These are phyloP conservation scores for Melieria picta DNA, from an alignment of 2,888 invertebrate genomes.

Conservation along the genomic window DNA sequence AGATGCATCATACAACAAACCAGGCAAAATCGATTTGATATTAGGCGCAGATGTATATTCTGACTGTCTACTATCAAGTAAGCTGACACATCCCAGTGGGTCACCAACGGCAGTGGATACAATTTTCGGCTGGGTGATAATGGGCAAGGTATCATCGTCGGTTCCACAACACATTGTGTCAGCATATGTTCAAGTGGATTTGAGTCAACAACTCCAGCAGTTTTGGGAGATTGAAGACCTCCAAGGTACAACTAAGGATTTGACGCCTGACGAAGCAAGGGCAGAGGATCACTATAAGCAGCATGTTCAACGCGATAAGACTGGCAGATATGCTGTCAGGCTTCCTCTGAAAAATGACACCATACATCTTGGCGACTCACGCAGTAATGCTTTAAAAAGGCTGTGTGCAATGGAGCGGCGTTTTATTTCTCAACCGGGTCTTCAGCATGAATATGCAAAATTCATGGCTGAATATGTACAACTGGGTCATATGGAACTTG, in stretches of 20 bases:
- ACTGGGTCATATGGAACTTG: conserved; percentile 30
- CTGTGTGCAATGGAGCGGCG: conserved; percentile 28
- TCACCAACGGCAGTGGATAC: conserved; percentile 33
- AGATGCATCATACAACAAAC: conserved; percentile 19
- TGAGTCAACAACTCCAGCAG: conserved; percentile 33
- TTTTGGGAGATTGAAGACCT: conserved; percentile 39
- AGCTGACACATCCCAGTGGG: conserved; percentile 28
- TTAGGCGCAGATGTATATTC: conserved; percentile 28
- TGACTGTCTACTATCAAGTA: conserved; percentile 23
- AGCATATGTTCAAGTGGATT: conserved; percentile 21
- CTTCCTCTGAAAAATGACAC: conserved; percentile 31
- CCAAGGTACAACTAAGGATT: conserved; percentile 3
- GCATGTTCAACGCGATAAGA: conserved; percentile 4
- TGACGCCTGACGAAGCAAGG: conserved; percentile 35
- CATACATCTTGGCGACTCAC: conserved; percentile 22
- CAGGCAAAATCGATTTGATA: conserved; percentile 29
- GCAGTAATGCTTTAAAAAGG: conserved; percentile 11
- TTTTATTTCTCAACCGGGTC: conserved; percentile 15
- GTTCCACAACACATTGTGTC: conserved; percentile 2
- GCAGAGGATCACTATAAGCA: conserved; percentile 34
- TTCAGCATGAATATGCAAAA: conserved; percentile 22
- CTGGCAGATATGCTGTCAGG: conserved; percentile 34
- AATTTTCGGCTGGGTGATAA: conserved; percentile 39
- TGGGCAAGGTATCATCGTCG: conserved; percentile 22
- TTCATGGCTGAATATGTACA: conserved; percentile 32